Evolutionary conservation across 1,140 invertebrate species (phyloP), one percentile per base, ranked within the genome.

Genomic region (Listronotus oregonensis): DNA sequence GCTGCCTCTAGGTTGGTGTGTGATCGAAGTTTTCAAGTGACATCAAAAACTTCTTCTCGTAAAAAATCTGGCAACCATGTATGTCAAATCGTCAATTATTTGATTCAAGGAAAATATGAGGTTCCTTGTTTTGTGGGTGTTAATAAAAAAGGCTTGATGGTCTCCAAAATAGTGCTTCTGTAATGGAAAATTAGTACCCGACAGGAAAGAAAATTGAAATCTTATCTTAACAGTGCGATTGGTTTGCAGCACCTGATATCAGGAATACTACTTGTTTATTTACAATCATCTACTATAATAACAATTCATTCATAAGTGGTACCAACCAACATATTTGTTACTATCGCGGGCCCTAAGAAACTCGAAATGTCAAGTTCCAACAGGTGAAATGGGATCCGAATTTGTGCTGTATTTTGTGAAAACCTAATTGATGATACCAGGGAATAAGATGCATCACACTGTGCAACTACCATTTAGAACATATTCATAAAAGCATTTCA

Each of bases 221-320:
- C 6, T 39, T 39, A 12, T 1, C 6, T 15, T 11, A 14, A 17
- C 4, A 0, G n/a, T 3, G 12, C 0, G 6, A n/a, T 6, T 40
- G 10, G 8, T 44, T 34, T 12, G 14, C n/a, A 49, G 15, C 31
- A 11, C 37, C 17, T 51, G 21, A 32, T 49, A 57, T 11, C 11
- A 32, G 21, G 46, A 57, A 57, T 37, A 52, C 12, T 55, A 31
- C n/a, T 55, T 74, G 71, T 73, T 74, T 74, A 74, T 74, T 74
- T 74, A 74, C 73, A 71, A 74, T 71, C 47, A 54, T 61, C n/a
- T 67, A 71, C 71, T 73, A 72, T 69, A 70, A 72, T 68, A 74
- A 69, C 71, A 73, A 69, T 74, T 66, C 73, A 74, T 74, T 74
- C 73, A 74, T 74, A 68, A 74, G 44, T 66, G 64, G 43, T 63